A percentile compares a stretch with the other conserved stretches of the same genome.
phyloP scores from a whole-genome alignment of 2,797 vertebrate species.

The Danio aesculapii region DNA sequence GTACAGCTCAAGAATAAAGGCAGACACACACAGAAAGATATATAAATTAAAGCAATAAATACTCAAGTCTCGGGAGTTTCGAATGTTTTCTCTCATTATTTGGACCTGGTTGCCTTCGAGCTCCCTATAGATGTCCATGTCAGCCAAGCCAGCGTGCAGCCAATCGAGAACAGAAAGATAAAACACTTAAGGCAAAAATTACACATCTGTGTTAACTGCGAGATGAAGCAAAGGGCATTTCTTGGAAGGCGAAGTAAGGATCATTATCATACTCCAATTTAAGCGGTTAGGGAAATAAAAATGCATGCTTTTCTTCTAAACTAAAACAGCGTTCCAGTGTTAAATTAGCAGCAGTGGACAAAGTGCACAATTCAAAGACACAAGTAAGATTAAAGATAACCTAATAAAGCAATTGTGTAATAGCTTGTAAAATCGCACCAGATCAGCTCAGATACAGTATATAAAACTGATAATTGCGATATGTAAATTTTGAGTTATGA shows the following conservation, averaged over 20 bases:
- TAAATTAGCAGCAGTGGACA: neutral
- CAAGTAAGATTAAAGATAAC: too few species aligned
- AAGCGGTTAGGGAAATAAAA: conserved; percentile 7
- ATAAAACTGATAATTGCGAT: too few species aligned
- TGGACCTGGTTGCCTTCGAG: conserved; percentile 2
- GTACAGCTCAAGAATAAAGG: neutral
- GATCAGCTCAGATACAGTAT: too few species aligned
- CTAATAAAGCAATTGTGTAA: too few species aligned
- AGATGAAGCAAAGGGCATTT: conserved; percentile 23
- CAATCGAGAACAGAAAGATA: conserved; percentile 25
- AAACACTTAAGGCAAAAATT: conserved; percentile 44
- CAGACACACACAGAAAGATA: neutral
- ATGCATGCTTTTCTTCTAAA: neutral
- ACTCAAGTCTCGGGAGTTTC: conserved; percentile 6
- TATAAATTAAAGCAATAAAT: conserved; percentile 2
- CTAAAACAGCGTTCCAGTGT: conserved; percentile 6
- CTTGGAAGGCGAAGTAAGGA: conserved; percentile 15
- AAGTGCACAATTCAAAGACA: too few species aligned
- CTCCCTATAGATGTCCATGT: conserved; percentile 34
- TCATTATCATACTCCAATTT: conserved; percentile 19
- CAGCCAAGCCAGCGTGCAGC: conserved; percentile 6
- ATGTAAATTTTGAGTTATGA: too few species aligned
- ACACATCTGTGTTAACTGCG: conserved; percentile 43
- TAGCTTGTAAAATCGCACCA: too few species aligned
- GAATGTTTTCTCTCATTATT: conserved; percentile 27